phyloP scores from a whole-genome alignment of 2,113 vertebrate genomes.

The Turnix velox region DNA sequence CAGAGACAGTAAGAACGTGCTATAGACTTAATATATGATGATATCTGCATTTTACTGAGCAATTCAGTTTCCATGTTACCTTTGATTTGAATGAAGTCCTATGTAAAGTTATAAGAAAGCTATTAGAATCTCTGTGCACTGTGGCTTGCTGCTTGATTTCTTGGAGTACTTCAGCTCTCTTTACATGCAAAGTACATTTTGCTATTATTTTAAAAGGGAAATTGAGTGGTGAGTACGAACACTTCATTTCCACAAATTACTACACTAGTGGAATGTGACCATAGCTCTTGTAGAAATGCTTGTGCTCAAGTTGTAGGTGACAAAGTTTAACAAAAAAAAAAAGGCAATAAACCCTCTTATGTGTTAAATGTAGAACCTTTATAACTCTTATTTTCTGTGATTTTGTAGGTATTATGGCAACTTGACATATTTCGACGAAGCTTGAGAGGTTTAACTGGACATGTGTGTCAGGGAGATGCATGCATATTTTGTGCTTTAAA shows the following conservation, averaged over 20 bases:
- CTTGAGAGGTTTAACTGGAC: conserved; percentile 89
- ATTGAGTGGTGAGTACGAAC: not conserved
- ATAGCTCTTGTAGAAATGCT: not conserved
- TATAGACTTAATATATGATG: not conserved
- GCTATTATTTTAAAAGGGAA: not conserved
- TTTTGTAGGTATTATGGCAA: conserved; percentile 91
- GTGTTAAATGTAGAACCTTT: not conserved
- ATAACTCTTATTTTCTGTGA: not conserved
- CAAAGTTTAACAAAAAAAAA: not conserved
- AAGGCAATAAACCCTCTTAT: no score
- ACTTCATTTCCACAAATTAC: not conserved
- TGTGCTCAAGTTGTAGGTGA: not conserved
- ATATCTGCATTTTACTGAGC: not conserved
- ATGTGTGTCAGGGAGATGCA: conserved; percentile 90
- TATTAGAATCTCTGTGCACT: not conserved
- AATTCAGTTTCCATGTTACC: not conserved
- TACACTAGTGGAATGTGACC: not conserved
- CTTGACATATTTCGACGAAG: conserved; percentile 96
- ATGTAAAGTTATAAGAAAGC: not conserved
- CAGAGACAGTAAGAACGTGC: not conserved
- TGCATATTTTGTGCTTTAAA: conserved; percentile 99
- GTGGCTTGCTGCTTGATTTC: not conserved
- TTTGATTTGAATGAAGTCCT: no score
- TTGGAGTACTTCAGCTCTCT: not conserved
- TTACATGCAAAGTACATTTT: not conserved